Evolutionary conservation across 2,113 vertebrate genomes (phyloP), one percentile per base, ranked within the genome.

Genomic region (Haemorhous mexicanus): DNA sequence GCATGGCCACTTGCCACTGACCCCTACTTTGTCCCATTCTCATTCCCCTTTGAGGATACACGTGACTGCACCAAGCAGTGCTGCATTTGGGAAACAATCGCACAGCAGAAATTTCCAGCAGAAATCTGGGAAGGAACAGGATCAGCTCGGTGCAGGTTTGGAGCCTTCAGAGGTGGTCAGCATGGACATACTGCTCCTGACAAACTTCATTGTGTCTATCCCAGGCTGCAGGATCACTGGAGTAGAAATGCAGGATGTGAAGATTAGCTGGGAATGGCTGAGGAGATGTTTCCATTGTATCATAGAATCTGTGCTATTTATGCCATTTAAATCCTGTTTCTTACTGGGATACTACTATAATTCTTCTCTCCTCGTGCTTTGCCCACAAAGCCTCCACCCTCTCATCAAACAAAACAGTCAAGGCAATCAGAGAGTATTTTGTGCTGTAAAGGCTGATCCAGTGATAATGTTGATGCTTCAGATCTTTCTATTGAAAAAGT

Each of bases 1-100:
- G 93, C 97, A 91, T 78, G 95, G 97, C 97, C 98, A 98, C 98
- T 98, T 98, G 98, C 98, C 97, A 96, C 96, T 98, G 98, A 98
- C 98, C 98, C 96, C 41, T 92, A 86, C 89, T 87, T 93, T 52
- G 69, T 92, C 67, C 93, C n/a, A 37, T 96, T 97, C 97, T 96
- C 95, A 81, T 79, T 84, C 79, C 37, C 10, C 76, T 98, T 90
- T 97, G 97, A 98, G 97, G 88, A 37, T 61, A 56, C 95, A 83
- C 10, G 76, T 89, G 87, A 77, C 78, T 72, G 74, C 53, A 27
- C 66, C 20, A 87, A 97, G 90, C 39, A 58, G 88, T 39, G 35
- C 66, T 19, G 8, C 39, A 0, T 80, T 96, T 91, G 47, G 92
- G 92, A 91, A 89, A 79, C 9, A 90, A 91, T 90, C 73, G 67